These are phyloP conservation scores for Podabrus alpinus DNA, from an alignment of 2,888 invertebrate genomes.

Conservation along the genomic window DNA sequence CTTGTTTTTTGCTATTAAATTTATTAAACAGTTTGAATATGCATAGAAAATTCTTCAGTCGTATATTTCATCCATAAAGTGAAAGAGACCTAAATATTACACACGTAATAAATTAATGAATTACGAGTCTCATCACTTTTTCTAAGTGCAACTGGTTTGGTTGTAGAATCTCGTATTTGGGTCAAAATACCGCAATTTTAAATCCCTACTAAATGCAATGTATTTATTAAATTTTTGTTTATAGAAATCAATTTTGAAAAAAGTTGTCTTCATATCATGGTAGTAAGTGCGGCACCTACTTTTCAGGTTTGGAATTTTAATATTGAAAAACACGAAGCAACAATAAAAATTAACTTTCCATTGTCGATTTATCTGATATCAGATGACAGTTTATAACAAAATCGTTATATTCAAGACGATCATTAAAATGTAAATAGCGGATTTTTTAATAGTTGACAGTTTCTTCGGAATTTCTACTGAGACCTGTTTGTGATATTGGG, in stretches of 20 bases:
- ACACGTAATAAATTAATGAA: not conserved
- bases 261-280: not conserved
- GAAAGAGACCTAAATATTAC: not conserved
- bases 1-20: too few species aligned
- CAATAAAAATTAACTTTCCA: not conserved
- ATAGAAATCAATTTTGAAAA: not conserved
- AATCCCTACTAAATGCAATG: not conserved
- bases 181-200: not conserved
- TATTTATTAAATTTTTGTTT: not conserved
- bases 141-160: not conserved
- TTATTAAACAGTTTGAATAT: too few species aligned
- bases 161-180: not conserved
- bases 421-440: not conserved
- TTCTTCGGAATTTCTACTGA: not conserved
- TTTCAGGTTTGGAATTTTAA: not conserved
- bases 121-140: not conserved
- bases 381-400: not conserved
- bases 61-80: not conserved
- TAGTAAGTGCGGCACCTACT: not conserved
- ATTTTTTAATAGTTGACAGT: not conserved
- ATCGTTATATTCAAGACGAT: not conserved
- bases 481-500: not conserved
- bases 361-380: not conserved
- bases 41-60: not conserved
- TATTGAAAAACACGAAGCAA: not conserved